phyloP scores from a whole-genome alignment of 1,140 invertebrate species.

The Caenorhabditis briggsae region DNA sequence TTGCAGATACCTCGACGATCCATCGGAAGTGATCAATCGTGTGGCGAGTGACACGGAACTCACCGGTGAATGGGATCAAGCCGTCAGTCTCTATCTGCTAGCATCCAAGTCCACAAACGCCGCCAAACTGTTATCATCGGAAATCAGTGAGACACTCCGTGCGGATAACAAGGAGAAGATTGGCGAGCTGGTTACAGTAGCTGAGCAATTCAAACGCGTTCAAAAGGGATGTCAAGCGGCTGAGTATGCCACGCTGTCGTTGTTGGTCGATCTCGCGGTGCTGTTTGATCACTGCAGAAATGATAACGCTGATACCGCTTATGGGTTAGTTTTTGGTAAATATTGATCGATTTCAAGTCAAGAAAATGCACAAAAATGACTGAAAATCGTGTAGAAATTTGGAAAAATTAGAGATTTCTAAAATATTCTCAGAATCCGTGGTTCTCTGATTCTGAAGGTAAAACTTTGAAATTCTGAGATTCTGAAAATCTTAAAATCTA shows the following conservation, averaged over 20 bases:
- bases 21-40: slow-evolving; percentile 46
- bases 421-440: no score
- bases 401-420: no score
- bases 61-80: slow-evolving; percentile 49
- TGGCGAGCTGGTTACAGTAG: slow-evolving; percentile 12
- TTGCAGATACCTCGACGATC: slow-evolving; percentile 60
- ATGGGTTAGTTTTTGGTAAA: neutral
- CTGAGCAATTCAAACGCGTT: slow-evolving; percentile 35
- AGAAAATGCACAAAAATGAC: no score
- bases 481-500: no score
- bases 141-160: slow-evolving; percentile 42
- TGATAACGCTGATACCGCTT: slow-evolving; percentile 4
- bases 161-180: slow-evolving; percentile 28
- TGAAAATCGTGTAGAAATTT: no score
- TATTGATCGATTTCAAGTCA: no score
- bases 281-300: slow-evolving; percentile 37
- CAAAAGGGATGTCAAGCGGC: slow-evolving; percentile 30
- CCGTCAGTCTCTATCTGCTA: slow-evolving; percentile 57
- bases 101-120: slow-evolving; percentile 40
- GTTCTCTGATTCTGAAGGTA: no score
- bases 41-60: slow-evolving; percentile 57
- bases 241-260: slow-evolving; percentile 22
- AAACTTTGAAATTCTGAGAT: no score
- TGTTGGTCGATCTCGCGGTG: slow-evolving; percentile 2
- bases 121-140: slow-evolving; percentile 23